Percentiles rank a stretch among this genome's conserved stretches.
These are phyloP conservation scores for Cheilosia vernalis DNA, from an alignment of 2,888 invertebrate species.

Conservation along the genomic window DNA sequence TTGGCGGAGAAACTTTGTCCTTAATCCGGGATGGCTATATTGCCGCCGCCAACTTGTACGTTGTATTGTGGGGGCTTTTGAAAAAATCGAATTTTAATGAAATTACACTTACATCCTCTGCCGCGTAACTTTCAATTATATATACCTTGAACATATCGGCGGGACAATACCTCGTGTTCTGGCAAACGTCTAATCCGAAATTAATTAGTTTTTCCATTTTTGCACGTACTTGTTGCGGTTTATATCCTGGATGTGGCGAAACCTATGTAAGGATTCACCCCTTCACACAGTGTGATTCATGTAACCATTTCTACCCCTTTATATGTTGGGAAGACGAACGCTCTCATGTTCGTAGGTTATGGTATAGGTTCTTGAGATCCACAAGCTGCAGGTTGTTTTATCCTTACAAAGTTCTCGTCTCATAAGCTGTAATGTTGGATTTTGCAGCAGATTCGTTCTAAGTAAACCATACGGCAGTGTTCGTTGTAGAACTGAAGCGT, in stretches of 20 bases:
- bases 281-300: background rate
- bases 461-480: background rate
- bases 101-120: too few relatives aligned
- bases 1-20: too few relatives aligned
- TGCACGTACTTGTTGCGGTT: conserved; percentile 30
- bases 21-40: too few relatives aligned
- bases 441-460: background rate
- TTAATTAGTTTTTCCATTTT: conserved; percentile 25
- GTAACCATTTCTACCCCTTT: background rate
- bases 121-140: too few relatives aligned
- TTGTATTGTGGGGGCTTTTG: too few relatives aligned
- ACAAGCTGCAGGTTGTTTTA: background rate
- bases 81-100: too few relatives aligned
- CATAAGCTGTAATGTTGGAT: background rate
- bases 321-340: too few relatives aligned
- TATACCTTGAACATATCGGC: background rate
- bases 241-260: background rate
- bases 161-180: background rate
- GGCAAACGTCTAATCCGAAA: conserved; percentile 22
- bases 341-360: too few relatives aligned
- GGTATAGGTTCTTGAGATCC: too few relatives aligned
- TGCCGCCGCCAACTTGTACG: too few relatives aligned
- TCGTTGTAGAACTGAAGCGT: too few relatives aligned
- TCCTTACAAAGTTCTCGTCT: background rate
- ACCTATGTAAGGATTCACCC: too few relatives aligned